These are phyloP conservation scores for Megathymus violae DNA, from an alignment of 1,140 invertebrate species.

Conservation along the genomic window DNA sequence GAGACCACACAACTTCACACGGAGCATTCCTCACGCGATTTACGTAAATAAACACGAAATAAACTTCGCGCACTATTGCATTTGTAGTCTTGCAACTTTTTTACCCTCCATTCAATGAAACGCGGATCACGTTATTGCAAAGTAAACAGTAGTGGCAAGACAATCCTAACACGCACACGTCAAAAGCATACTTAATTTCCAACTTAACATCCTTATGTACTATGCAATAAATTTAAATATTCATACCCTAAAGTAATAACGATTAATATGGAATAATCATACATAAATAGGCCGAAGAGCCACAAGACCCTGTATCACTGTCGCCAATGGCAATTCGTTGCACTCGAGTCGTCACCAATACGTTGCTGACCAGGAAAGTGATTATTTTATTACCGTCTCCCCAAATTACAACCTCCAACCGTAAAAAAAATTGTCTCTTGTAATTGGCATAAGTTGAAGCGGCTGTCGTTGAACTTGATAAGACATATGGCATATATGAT, in stretches of 20 bases:
- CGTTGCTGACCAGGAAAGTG: background rate
- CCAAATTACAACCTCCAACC: too few relatives aligned
- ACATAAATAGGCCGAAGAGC: too few relatives aligned
- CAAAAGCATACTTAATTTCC: background rate
- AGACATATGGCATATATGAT: background rate
- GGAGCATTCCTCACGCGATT: background rate
- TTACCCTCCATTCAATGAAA: conserved; percentile 20
- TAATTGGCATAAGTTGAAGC: background rate
- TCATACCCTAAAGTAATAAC: too few relatives aligned
- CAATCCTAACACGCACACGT: conserved; percentile 15
- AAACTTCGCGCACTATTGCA: conserved; percentile 21
- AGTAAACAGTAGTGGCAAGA: conserved; percentile 13
- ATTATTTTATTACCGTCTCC: too few relatives aligned
- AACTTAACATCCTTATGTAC: background rate
- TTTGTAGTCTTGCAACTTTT: conserved; percentile 14
- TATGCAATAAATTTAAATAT: too few relatives aligned
- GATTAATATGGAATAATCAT: too few relatives aligned
- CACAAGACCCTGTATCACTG: too few relatives aligned
- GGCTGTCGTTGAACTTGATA: background rate
- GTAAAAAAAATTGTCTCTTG: background rate
- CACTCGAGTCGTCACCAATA: background rate
- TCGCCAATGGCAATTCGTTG: too few relatives aligned
- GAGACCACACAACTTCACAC: background rate
- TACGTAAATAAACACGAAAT: conserved; percentile 23
- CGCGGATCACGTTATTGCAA: conserved; percentile 8